Evolutionary conservation across 2,888 invertebrate genomes (phyloP), one percentile per base, ranked within the genome.

Genomic region (Mesoligia furuncula): DNA sequence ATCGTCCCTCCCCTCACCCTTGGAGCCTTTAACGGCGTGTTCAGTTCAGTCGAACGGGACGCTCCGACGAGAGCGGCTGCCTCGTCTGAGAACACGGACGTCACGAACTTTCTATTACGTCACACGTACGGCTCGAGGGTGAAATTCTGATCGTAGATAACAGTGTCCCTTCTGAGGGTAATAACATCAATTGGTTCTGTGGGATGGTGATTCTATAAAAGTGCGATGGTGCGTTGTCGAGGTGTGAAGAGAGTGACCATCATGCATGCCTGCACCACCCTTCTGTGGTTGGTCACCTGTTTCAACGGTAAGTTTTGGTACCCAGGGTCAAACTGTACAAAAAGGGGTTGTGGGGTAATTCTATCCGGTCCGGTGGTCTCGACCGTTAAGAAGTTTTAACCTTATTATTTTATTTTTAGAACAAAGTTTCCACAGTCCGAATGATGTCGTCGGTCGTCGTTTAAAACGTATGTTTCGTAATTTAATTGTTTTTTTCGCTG

Each of bases 281-380:
- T 95, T 73, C 86, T 96, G 90, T 96, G 95, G 95, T 88, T 96
- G 90, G 87, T 95, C 93, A 93, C 94, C 91, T 95, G 95, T 93
- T 94, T 95, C 83, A 93, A 94, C 90, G 95, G 96, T 96, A 94
- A 95, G 96, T 96, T 92, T 91, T 88, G 84, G 84, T 83, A 89
- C 51, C 72, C 82, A 83, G 90, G 92, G 91, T 91, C 90, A 91
- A 91, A 91, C 90, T 92, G 88, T 89, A 89, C 87, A 85, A 83
- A 87, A 86, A 89, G 91, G 91, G 92, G 90, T 89, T 87, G 88
- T 70, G 77, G 84, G 81, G 85, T 85, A 87, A 88, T 89, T 88
- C 84, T 94, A 91, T 90, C 90, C 92, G 95, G 93, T 93, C 90
- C 90, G 92, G 80, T 92, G 88, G 88, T 89, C 83, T 70, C 88